Evolutionary conservation across 1,140 invertebrate genomes (phyloP), one percentile per base, ranked within the genome.

Genomic region (Paramacrobiotus metropolitanus): DNA sequence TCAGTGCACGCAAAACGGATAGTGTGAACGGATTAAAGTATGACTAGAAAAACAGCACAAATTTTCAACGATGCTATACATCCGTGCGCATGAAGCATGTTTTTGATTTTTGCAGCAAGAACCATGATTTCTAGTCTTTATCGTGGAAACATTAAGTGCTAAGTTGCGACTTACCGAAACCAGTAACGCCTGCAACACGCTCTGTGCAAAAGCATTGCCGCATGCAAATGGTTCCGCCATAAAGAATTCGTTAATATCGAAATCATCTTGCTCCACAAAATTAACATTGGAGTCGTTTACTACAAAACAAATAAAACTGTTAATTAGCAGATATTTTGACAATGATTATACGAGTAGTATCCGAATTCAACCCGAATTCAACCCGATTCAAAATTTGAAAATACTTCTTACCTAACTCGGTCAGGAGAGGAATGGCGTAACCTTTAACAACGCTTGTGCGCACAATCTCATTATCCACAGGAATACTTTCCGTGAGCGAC

Each of bases 11-110:
- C 31, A 69, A 65, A 1, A 69, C 59, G 20, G 65, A 66, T 29
- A 69, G 62, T 3, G 66, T 65, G 61, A 65, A 65, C 48, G 65
- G 65, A 44, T 68, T 68, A 61, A 68, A 67, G 62, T 68, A 68
- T 55, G 67, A 63, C 66, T 67, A 21, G 15, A 40, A 9, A n/a
- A n/a, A n/a, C n/a, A n/a, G n/a, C n/a, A n/a, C n/a, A n/a, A n/a
- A n/a, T n/a, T n/a, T n/a, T n/a, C n/a, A n/a, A n/a, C n/a, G n/a
- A n/a, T n/a, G n/a, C n/a, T n/a, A n/a, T n/a, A n/a, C n/a, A n/a
- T n/a, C n/a, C n/a, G n/a, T n/a, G n/a, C n/a, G n/a, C n/a, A n/a
- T n/a, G n/a, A n/a, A n/a, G n/a, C n/a, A n/a, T n/a, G n/a, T n/a
- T n/a, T n/a, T n/a, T n/a, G n/a, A n/a, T n/a, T n/a, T n/a, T n/a